phyloP scores from a whole-genome alignment of 2,888 invertebrate genomes.

The Eupelmus urozonus region DNA sequence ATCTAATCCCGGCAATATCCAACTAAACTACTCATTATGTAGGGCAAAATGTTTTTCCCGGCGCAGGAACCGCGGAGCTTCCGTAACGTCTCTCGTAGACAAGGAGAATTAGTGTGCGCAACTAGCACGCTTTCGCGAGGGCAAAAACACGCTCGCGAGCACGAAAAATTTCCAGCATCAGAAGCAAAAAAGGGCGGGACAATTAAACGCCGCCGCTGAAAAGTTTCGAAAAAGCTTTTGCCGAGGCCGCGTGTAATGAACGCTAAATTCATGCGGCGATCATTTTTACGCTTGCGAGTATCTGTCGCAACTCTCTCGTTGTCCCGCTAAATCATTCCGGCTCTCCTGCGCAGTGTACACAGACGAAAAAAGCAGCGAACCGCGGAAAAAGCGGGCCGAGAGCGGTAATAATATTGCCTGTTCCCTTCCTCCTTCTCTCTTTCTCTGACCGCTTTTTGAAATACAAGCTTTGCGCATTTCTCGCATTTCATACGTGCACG shows the following conservation, averaged over 20 bases:
- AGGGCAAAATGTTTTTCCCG: no score
- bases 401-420: neutral
- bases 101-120: no score
- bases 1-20: neutral
- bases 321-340: neutral
- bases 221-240: neutral
- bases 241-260: neutral
- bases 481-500: no score
- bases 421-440: neutral
- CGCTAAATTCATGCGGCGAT: constrained; percentile 1
- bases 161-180: no score
- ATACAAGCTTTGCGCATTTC: neutral
- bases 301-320: neutral
- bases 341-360: neutral
- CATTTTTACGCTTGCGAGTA: constrained; percentile 14
- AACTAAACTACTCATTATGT: neutral
- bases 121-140: no score
- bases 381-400: neutral
- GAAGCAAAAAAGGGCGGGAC: neutral
- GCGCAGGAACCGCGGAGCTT: no score
- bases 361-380: neutral
- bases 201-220: neutral
- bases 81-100: no score
- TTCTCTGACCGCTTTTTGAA: neutral
- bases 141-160: no score